Conservation (phyloP, 1,140 invertebrate species). For the Drosophila santomea region DNA sequence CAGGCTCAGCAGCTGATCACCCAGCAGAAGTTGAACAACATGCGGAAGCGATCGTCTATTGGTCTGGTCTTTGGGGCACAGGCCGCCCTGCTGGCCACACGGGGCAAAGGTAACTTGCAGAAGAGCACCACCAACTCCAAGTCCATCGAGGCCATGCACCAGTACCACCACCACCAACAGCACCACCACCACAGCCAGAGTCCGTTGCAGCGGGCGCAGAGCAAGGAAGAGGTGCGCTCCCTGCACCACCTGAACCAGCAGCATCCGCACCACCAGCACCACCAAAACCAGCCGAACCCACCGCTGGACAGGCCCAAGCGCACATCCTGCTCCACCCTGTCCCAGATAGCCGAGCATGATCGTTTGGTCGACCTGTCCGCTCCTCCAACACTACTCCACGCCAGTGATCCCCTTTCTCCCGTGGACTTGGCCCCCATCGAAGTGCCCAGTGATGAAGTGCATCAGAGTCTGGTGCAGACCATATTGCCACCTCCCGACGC, state of each 20-base stretch:
- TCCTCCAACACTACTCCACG: constrained; percentile 4
- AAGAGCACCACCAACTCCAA: constrained; percentile 75
- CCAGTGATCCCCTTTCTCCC: constrained; percentile 77
- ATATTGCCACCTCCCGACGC: constrained; percentile 91
- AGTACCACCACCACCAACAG: constrained; percentile 53
- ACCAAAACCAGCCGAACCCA: constrained; percentile 35
- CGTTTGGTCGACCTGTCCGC: constrained; percentile 77
- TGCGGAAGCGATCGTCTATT: constrained; percentile 80
- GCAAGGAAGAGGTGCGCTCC: constrained; percentile 77
- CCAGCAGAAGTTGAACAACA: constrained; percentile 77
- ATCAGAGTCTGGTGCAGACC: constrained; percentile 86
- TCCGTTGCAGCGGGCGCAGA: constrained; percentile 68
- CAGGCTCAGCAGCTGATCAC: constrained; percentile 74
- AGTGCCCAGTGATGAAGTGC: constrained; percentile 85
- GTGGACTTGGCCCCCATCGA: constrained; percentile 84
- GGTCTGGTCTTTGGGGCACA: constrained; percentile 81
- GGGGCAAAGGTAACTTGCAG: constrained; percentile 83
- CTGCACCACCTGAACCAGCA: constrained; percentile 45
- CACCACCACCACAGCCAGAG: constrained; percentile 31
- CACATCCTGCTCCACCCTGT: constrained; percentile 80
- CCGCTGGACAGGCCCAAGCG: constrained; percentile 68
- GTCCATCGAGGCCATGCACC: constrained; percentile 81
- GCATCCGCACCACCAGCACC: constrained; percentile 12
- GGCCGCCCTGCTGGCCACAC: constrained; percentile 79
- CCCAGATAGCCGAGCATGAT: constrained; percentile 83